A percentile compares a stretch with the other conserved stretches of the same genome.
phyloP scores from a whole-genome alignment of 1,140 invertebrate genomes.

The Elysia chlorotica region DNA sequence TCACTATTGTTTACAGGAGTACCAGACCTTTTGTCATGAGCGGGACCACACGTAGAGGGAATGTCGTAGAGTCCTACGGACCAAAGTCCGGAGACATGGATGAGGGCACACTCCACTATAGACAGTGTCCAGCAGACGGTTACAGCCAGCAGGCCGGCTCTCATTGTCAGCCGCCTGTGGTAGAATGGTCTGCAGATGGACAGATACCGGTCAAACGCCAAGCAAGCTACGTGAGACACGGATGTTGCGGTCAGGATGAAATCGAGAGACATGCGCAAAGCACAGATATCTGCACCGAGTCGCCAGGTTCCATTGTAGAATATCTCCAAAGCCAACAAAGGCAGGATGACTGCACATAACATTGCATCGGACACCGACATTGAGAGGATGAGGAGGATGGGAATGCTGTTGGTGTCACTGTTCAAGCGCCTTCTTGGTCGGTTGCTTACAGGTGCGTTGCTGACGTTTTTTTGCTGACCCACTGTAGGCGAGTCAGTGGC shows the following conservation, averaged over 20 bases:
- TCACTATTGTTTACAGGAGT: neutral
- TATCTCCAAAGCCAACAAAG: neutral
- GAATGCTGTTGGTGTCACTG: neutral
- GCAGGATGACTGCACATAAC: neutral
- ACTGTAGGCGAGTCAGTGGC: too few relatives aligned
- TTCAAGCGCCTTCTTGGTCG: too few relatives aligned
- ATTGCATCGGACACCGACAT: slow-evolving; percentile 4
- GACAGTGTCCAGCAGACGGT: neutral
- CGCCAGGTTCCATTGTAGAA: neutral
- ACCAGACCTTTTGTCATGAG: neutral
- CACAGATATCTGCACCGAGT: neutral
- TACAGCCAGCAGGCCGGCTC: neutral
- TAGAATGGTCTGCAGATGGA: neutral
- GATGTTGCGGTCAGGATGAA: neutral
- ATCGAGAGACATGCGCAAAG: neutral
- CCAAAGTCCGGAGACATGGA: too few relatives aligned
- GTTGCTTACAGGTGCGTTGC: too few relatives aligned
- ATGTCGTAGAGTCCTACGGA: too few relatives aligned
- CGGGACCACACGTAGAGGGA: neutral
- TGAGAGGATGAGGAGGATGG: neutral
- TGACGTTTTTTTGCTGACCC: too few relatives aligned
- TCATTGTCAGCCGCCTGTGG: neutral
- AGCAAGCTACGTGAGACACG: neutral
- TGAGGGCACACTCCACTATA: too few relatives aligned
- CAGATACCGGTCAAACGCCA: slow-evolving; percentile 8